Conservation (phyloP, 2,888 invertebrate species). For the Sminthurides aquaticus region DNA sequence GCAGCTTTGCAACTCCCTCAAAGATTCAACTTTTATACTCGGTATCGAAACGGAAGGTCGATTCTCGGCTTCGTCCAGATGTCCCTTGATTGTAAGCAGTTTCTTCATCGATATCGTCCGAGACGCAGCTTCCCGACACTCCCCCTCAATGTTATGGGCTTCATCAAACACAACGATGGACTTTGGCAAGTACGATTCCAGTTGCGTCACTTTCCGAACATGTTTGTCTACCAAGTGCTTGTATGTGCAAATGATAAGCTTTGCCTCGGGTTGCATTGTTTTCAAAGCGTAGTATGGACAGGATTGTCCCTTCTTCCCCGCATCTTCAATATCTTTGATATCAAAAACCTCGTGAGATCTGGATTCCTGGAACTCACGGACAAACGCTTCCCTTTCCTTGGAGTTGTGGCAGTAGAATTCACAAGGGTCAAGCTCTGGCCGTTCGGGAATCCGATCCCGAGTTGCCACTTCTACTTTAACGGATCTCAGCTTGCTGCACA, state of each 20-base stretch:
- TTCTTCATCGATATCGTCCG: background rate
- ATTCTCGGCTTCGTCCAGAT: too few species aligned
- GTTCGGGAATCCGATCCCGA: background rate
- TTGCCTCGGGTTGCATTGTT: slow-evolving; percentile 32
- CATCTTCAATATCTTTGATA: slow-evolving; percentile 31
- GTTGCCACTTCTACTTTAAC: too few species aligned
- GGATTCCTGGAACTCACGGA: background rate
- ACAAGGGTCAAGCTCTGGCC: background rate
- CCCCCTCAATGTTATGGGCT: slow-evolving; percentile 55
- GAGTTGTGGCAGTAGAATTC: background rate
- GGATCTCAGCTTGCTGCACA: slow-evolving; percentile 15
- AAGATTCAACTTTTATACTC: too few species aligned
- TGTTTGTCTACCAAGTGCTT: slow-evolving; percentile 52
- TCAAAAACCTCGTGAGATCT: slow-evolving; percentile 24
- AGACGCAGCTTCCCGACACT: slow-evolving; percentile 49
- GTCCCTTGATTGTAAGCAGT: too few species aligned
- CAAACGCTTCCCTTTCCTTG: background rate
- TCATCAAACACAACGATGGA: slow-evolving; percentile 53
- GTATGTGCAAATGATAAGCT: slow-evolving; percentile 55
- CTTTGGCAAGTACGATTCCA: slow-evolving; percentile 49
- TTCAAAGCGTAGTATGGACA: slow-evolving; percentile 33
- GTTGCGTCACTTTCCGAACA: slow-evolving; percentile 47
- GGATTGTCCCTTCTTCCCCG: slow-evolving; percentile 11
- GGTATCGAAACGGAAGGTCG: too few species aligned
- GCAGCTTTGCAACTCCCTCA: too few species aligned